Conservation (phyloP, 2,113 vertebrate species). For the Phyllostomus hastatus region DNA sequence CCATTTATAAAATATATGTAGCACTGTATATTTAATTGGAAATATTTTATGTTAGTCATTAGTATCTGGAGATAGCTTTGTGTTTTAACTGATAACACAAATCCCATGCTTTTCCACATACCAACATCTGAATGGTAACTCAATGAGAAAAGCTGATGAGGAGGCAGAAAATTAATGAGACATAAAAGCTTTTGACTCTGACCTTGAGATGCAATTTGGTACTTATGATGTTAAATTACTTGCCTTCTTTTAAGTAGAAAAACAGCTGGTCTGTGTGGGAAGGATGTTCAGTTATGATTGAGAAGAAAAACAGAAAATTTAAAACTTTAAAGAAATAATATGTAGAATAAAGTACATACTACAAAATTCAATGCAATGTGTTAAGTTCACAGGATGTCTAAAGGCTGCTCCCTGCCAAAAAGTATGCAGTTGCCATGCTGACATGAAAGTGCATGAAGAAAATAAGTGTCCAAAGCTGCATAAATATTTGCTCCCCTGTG, state of each 20-base stretch:
- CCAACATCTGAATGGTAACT: neutral
- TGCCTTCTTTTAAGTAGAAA: slow-evolving; percentile 31
- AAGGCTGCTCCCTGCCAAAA: slow-evolving; percentile 19
- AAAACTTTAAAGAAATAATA: slow-evolving; percentile 9
- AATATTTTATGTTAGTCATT: neutral
- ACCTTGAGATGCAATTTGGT: slow-evolving; percentile 52
- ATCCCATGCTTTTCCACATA: neutral
- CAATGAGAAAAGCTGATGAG: slow-evolving; percentile 35
- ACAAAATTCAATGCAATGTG: neutral
- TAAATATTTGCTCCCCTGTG: slow-evolving; percentile 71
- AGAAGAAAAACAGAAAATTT: slow-evolving; percentile 3
- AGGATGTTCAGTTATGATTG: slow-evolving; percentile 6
- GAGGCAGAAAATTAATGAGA: slow-evolving; percentile 48
- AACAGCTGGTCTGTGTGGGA: slow-evolving; percentile 54
- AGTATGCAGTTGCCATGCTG: slow-evolving; percentile 29
- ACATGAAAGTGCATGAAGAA: slow-evolving; percentile 49
- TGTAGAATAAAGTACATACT: slow-evolving; percentile 11
- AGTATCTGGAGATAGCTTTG: neutral
- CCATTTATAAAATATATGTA: neutral
- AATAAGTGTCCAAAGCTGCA: slow-evolving; percentile 73
- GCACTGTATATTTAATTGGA: neutral
- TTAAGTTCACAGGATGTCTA: slow-evolving; percentile 41
- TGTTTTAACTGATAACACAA: slow-evolving; percentile 14
- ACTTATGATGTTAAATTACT: slow-evolving; percentile 54
- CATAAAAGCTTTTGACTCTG: slow-evolving; percentile 48